A percentile compares a stretch with the other conserved stretches of the same genome.
These are phyloP conservation scores for Bostrychus sinensis DNA, from an alignment of 2,113 vertebrate species.

Conservation along the genomic window DNA sequence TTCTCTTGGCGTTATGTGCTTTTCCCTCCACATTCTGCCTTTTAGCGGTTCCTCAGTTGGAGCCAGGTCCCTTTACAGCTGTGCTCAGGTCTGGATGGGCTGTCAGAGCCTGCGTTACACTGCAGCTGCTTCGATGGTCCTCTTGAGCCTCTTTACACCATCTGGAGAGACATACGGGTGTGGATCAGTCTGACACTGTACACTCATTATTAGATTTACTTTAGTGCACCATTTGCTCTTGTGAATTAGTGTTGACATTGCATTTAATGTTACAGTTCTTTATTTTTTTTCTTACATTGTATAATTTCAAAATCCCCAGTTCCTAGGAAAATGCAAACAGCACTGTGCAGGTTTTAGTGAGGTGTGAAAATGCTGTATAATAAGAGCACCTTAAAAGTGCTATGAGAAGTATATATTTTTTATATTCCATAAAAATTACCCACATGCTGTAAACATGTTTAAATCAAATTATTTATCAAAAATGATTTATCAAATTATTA, in stretches of 20 bases:
- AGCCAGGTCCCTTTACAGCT: constrained; percentile 60
- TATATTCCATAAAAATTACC: too few species aligned
- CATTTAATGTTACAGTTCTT: not conserved
- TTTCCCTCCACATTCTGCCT: not conserved
- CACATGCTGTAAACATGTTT: too few species aligned
- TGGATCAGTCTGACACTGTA: constrained; percentile 13
- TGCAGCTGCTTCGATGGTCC: constrained; percentile 16
- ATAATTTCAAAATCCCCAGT: too few species aligned
- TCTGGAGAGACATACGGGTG: constrained; percentile 13
- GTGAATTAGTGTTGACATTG: constrained; percentile 1
- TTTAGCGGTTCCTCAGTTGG: not conserved
- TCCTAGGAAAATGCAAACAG: too few species aligned
- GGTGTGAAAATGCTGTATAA: too few species aligned
- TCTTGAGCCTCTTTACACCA: constrained; percentile 20
- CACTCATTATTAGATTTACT: not conserved
- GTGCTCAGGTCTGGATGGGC: constrained; percentile 14
- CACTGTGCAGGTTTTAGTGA: too few species aligned
- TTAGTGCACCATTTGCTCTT: not conserved
- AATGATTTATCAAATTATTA: too few species aligned
- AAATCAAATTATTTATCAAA: too few species aligned
- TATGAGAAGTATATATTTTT: too few species aligned
- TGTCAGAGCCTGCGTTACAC: constrained; percentile 15
- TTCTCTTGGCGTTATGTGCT: not conserved
- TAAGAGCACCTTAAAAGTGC: too few species aligned
- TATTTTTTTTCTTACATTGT: not conserved